Percentiles rank a stretch among this genome's conserved stretches.
These are phyloP conservation scores for Oxygymnocypris stewartii DNA, from an alignment of 2,113 vertebrate species.

Conservation along the genomic window DNA sequence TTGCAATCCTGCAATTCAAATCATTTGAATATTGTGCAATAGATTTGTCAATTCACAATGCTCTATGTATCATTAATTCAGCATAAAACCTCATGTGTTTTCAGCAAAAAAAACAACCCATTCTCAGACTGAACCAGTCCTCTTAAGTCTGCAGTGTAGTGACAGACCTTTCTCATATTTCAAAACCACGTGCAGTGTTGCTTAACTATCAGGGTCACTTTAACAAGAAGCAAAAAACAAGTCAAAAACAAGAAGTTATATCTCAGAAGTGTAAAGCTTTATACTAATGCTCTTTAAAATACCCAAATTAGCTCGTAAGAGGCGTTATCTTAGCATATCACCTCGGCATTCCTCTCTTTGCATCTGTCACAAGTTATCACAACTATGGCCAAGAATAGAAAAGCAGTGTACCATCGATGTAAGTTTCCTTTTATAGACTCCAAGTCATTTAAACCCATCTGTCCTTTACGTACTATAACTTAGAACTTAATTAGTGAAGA, in stretches of 20 bases:
- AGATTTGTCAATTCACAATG: neutral
- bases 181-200: neutral
- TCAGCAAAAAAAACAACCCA: neutral
- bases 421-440: constrained; percentile 92
- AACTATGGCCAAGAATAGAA: constrained; percentile 89
- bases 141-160: neutral
- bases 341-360: constrained; percentile 79
- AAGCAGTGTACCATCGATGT: constrained; percentile 65
- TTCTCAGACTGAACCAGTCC: neutral
- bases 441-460: constrained; percentile 63
- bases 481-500: neutral
- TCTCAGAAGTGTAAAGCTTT: neutral
- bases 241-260: neutral
- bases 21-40: neutral
- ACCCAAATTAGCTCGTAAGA: constrained; percentile 50
- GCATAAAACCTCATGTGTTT: neutral
- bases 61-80: neutral
- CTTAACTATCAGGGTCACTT: neutral
- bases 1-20: neutral
- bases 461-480: constrained; percentile 52
- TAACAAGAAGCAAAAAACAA: neutral
- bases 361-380: constrained; percentile 95
- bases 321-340: constrained; percentile 61
- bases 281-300: neutral
- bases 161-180: neutral